phyloP scores from a whole-genome alignment of 2,113 vertebrate species.

The Platichthys stellatus region DNA sequence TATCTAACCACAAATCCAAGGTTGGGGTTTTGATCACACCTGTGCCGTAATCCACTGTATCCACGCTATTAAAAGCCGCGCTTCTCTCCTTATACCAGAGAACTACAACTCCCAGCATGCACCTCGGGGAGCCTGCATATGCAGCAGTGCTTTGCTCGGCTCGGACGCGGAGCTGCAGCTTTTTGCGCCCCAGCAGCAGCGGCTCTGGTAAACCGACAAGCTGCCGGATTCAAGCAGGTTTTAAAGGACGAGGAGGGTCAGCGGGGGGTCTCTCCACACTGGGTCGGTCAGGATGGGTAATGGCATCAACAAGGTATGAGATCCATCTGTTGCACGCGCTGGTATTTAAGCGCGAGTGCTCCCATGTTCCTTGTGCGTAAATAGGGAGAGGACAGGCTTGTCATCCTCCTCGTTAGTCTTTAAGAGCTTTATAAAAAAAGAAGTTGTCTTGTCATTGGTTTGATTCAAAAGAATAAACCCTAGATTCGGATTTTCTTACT shows the following conservation, averaged over 20 bases:
- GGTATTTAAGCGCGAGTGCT: constrained; percentile 13
- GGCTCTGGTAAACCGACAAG: constrained; percentile 12
- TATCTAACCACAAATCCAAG: background rate
- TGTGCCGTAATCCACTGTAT: background rate
- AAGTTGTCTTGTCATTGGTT: background rate
- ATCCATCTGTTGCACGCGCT: constrained; percentile 11
- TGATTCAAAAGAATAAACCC: background rate
- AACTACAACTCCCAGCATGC: constrained; percentile 72
- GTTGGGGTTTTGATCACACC: background rate
- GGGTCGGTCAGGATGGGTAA: constrained; percentile 75
- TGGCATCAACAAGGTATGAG: constrained; percentile 80
- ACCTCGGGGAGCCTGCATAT: constrained; percentile 5
- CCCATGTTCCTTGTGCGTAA: background rate
- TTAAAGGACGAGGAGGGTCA: background rate
- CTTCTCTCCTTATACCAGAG: background rate
- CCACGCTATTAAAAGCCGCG: background rate
- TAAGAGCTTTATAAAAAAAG: background rate
- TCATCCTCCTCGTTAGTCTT: background rate
- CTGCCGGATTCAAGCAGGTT: constrained; percentile 7
- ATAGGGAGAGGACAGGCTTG: background rate
- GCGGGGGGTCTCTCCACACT: background rate
- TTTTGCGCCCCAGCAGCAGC: background rate
- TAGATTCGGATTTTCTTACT: no score
- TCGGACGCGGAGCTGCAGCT: constrained; percentile 12
- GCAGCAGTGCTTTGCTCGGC: constrained; percentile 4